Evolutionary conservation across 2,113 vertebrate genomes (phyloP).

Genomic region (Anthoscopus minutus): DNA sequence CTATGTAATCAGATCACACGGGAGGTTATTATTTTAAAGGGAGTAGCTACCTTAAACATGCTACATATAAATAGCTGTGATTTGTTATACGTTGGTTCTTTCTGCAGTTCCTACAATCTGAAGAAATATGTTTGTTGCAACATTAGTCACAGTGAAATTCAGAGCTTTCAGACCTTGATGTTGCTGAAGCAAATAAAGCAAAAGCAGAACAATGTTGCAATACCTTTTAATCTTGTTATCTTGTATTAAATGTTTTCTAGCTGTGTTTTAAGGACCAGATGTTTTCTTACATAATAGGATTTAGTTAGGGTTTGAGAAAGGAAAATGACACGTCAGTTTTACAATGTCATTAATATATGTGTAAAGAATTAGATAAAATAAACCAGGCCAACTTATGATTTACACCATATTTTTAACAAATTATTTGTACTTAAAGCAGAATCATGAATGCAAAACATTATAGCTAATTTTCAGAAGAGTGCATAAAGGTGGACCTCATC

Average conservation of each 20-base stretch:
- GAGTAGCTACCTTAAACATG: neutral
- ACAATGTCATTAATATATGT: constrained; percentile 56
- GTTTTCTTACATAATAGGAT: constrained; percentile 72
- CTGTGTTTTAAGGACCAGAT: constrained; percentile 65
- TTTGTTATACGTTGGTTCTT: neutral
- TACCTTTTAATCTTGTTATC: constrained; percentile 52
- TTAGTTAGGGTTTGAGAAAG: constrained; percentile 60
- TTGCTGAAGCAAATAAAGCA: constrained; percentile 43
- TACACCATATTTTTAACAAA: constrained; percentile 38
- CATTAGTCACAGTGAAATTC: neutral
- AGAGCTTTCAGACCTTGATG: neutral
- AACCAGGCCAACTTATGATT: constrained; percentile 59
- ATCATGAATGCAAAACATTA: constrained; percentile 36
- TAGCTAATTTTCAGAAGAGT: constrained; percentile 42
- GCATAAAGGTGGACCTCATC: constrained; percentile 5
- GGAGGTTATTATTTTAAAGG: neutral
- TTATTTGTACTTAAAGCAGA: constrained; percentile 37
- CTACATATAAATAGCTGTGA: neutral
- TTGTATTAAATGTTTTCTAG: constrained; percentile 55
- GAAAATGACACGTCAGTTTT: constrained; percentile 56
- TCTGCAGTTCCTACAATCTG: neutral
- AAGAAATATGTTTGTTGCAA: neutral
- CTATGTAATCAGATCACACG: neutral
- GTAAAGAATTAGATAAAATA: constrained; percentile 59
- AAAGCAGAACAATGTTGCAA: constrained; percentile 47